These are phyloP conservation scores for Aphodius sticticus DNA, from an alignment of 2,888 invertebrate species.

Conservation along the genomic window DNA sequence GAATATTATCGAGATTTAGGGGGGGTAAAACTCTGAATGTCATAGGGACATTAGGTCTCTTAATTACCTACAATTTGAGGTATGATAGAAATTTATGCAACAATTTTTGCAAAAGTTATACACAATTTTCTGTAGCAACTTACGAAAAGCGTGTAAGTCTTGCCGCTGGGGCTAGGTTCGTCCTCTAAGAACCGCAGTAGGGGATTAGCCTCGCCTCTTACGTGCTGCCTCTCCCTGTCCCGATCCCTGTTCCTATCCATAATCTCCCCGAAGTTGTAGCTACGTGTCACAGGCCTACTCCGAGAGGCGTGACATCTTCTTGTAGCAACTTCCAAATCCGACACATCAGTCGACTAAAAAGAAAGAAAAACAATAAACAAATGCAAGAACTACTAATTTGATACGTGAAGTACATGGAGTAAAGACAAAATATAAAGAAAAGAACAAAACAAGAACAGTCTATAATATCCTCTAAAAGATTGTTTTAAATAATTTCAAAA, in stretches of 20 bases:
- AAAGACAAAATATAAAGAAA: background rate
- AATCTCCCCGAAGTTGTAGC: constrained; percentile 38
- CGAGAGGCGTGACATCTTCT: constrained; percentile 44
- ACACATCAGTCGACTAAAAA: constrained; percentile 30
- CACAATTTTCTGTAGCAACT: background rate
- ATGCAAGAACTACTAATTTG: background rate
- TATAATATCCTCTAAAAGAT: constrained; percentile 10
- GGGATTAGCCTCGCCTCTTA: constrained; percentile 60
- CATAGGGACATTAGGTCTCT: no score
- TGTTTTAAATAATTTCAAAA: no score
- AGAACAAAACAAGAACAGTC: background rate
- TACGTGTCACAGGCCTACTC: constrained; percentile 41
- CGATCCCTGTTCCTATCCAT: constrained; percentile 50
- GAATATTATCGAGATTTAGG: no score
- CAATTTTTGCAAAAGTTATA: no score
- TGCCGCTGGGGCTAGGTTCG: constrained; percentile 20
- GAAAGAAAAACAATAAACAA: background rate
- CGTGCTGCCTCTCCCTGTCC: constrained; percentile 57
- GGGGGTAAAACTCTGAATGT: no score
- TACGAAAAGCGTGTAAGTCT: background rate
- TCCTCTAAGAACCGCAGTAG: constrained; percentile 47
- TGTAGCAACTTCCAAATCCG: constrained; percentile 34
- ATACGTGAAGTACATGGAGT: background rate
- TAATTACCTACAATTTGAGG: no score
- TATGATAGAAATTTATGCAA: no score